Conservation (phyloP, 2,113 vertebrate species). For the Sylvicapra grimmia region DNA sequence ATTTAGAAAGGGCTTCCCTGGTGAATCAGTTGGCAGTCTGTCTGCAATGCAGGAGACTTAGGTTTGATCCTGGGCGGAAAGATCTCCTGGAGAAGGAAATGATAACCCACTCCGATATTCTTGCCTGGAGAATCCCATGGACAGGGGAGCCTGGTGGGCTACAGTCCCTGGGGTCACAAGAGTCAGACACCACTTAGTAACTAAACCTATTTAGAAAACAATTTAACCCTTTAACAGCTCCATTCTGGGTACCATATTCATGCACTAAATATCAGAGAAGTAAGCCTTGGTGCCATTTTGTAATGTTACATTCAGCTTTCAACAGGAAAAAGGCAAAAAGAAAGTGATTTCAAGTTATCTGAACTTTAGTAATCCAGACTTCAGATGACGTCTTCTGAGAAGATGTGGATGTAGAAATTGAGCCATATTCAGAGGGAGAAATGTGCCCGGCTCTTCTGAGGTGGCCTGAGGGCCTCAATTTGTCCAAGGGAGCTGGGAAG, state of each 20-base stretch:
- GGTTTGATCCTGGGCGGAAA: not conserved
- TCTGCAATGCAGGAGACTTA: not conserved
- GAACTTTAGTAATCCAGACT: not conserved
- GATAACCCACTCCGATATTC: not conserved
- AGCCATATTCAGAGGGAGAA: accelerated
- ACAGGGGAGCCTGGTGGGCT: not conserved
- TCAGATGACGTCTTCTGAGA: not conserved
- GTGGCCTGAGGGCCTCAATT: accelerated
- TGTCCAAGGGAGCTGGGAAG: not conserved
- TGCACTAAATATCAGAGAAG: not conserved
- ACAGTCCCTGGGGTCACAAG: not conserved
- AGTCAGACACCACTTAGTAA: not conserved
- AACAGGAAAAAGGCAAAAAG: not conserved
- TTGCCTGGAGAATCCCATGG: not conserved
- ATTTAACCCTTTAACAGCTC: not conserved
- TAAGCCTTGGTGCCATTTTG: not conserved
- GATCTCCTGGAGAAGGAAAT: not conserved
- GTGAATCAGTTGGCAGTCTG: not conserved
- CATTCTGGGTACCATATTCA: not conserved
- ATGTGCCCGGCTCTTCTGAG: accelerated
- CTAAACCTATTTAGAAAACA: not conserved
- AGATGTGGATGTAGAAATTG: accelerated
- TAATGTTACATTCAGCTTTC: not conserved
- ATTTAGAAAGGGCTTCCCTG: not conserved
- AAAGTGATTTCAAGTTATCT: not conserved